Evolutionary conservation across 2,113 vertebrate genomes (phyloP).

Genomic region (Oostethus manadensis): DNA sequence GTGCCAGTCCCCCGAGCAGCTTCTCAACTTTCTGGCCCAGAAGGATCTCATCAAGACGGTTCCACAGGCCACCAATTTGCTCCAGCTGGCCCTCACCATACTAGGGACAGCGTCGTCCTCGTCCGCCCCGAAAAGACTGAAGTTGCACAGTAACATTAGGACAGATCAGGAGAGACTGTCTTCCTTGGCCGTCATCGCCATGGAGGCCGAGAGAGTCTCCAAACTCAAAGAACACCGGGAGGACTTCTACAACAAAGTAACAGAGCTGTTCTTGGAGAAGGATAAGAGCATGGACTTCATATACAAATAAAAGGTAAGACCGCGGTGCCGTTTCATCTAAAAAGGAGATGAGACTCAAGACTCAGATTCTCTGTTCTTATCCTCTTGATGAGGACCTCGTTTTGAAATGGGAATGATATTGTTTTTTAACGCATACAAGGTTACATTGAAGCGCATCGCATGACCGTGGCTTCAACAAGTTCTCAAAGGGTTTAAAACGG

Average conservation of each 20-base stretch:
- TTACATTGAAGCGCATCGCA: too few relatives aligned
- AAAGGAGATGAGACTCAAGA: not conserved
- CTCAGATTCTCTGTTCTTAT: too few relatives aligned
- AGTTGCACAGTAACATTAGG: not conserved
- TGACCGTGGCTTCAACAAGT: too few relatives aligned
- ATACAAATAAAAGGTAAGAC: too few relatives aligned
- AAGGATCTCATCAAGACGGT: conserved; percentile 3
- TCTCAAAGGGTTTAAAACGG: too few relatives aligned
- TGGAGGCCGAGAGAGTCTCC: not conserved
- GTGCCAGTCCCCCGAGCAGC: not conserved
- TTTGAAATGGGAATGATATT: too few relatives aligned
- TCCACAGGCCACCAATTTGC: not conserved
- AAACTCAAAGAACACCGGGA: not conserved
- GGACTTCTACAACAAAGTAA: not conserved
- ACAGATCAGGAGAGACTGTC: not conserved
- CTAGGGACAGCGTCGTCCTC: not conserved
- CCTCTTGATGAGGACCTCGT: too few relatives aligned
- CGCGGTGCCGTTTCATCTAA: not conserved
- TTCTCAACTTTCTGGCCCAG: conserved; percentile 6
- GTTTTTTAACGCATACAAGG: too few relatives aligned
- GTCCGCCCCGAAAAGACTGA: not conserved
- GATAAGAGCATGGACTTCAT: not conserved
- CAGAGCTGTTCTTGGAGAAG: not conserved
- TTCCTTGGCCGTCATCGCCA: not conserved
- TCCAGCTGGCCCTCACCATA: not conserved